Conservation (phyloP, 2,113 vertebrate species). For the Ictidomys tridecemlineatus region DNA sequence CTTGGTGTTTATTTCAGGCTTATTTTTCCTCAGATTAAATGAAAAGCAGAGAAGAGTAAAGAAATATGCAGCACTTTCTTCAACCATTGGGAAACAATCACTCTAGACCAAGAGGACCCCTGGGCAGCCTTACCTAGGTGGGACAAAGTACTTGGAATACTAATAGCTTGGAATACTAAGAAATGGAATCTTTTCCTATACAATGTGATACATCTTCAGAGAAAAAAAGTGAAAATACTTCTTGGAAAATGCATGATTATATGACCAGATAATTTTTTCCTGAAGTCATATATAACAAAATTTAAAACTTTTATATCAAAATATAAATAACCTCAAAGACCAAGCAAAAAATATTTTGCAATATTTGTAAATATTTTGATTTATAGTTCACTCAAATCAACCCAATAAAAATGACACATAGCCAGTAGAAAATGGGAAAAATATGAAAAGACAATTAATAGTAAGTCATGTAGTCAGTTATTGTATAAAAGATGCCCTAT, state of each 20-base stretch:
- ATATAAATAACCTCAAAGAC: neutral
- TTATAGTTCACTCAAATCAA: constrained; percentile 15
- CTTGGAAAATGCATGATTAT: neutral
- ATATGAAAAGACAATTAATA: neutral
- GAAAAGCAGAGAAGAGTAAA: neutral
- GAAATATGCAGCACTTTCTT: neutral
- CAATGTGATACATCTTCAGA: neutral
- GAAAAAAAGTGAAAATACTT: neutral
- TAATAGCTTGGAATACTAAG: neutral
- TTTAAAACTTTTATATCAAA: neutral
- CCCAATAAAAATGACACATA: neutral
- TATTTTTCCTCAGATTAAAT: neutral
- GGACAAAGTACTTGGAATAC: no score
- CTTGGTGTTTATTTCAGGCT: neutral
- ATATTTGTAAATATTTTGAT: neutral
- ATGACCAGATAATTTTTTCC: neutral
- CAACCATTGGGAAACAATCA: neutral
- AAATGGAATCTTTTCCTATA: neutral
- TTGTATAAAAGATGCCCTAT: neutral
- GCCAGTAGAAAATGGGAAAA: neutral
- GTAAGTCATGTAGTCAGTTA: neutral
- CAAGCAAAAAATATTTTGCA: neutral
- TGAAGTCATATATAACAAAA: neutral
- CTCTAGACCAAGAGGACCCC: no score
- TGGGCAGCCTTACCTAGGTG: no score